Base-by-base conservation (phyloP, 2,888 invertebrate genomes). In the Coenonympha glycerion region DNA sequence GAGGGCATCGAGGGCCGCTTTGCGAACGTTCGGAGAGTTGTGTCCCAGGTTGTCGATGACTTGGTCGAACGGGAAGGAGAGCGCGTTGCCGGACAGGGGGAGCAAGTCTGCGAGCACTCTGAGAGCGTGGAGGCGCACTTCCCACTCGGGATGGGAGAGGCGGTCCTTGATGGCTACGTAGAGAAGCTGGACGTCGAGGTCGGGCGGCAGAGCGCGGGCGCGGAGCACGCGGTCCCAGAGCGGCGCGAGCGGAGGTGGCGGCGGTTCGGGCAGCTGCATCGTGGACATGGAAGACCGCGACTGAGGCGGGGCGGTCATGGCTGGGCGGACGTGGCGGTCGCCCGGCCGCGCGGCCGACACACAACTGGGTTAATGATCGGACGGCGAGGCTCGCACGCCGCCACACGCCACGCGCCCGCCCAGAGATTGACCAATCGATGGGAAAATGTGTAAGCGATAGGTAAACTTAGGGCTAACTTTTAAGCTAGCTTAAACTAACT, bases 151-250 rank as follows among this genome's bases (percentile, higher is more conserved):
- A 71, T 93, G 93, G 30, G 90, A 88, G 37, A 95, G 85, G 42
- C 94, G 89, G 59, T 92, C 92, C 36, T 91, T 87, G 66, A 94
- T 91, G 63, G 93, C 93, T 47, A 89, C 79, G 71, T 93, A 93
- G 64, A 93, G 90, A 48, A 89, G 87, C 52, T 86, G 82, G 1
- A 91, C 89, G 66, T 92, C 91, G 42, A 92, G 86, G 56, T 91
- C 90, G 16, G 90, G 90, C 31, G 95, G 95, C 48, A 95, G 87
- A 47, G 91, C 89, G 51, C 91, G 90, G 53, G 93, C 93, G 54
- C 93, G 88, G 37, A 93, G 89, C 61, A 94, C 91, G 69, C 93
- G 90, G 78, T 95, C 94, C 95, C 95, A 95, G 6, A 95, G 80
- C 44, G 93, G 92, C 37, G 94, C 94, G 53, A 95, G 88, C 51